These are phyloP conservation scores for Limanda limanda DNA, from an alignment of 2,113 vertebrate genomes.

Conservation along the genomic window DNA sequence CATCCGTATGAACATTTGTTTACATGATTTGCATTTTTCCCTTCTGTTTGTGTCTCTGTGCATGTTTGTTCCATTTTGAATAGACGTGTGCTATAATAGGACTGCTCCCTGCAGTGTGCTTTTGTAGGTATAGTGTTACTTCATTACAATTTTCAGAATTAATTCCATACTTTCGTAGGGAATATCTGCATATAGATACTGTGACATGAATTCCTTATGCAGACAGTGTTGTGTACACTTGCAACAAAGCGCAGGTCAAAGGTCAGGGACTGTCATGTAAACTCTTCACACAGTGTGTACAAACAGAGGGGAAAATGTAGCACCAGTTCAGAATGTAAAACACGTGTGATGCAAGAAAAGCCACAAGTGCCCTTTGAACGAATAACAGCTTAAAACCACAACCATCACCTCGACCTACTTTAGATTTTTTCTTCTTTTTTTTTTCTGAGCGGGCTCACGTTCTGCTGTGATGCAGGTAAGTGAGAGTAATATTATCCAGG, in stretches of 20 bases:
- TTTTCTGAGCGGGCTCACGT: conserved; percentile 36
- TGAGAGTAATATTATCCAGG: conserved; percentile 59
- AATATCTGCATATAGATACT: background rate
- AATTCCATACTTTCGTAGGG: background rate
- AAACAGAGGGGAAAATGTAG: conserved; percentile 74
- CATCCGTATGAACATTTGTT: background rate
- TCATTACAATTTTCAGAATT: background rate
- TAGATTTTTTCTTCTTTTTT: conserved; percentile 30
- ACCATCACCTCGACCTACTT: conserved; percentile 39
- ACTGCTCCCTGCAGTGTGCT: conserved; percentile 40
- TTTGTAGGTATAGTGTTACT: conserved; percentile 11
- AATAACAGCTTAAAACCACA: conserved; percentile 45
- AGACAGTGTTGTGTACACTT: too few relatives aligned
- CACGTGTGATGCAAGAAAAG: conserved; percentile 38
- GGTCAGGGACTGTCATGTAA: conserved; percentile 34
- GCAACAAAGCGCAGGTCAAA: conserved; percentile 19
- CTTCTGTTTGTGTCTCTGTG: conserved; percentile 30
- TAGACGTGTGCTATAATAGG: conserved; percentile 38
- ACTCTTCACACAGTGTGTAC: conserved; percentile 59
- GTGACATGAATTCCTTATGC: too few relatives aligned
- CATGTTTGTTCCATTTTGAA: conserved; percentile 14
- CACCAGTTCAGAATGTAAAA: conserved; percentile 76
- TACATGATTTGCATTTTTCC: conserved; percentile 27
- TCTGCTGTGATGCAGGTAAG: conserved; percentile 52
- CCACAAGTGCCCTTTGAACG: conserved; percentile 33